These are phyloP conservation scores for Odobenus rosmarus DNA, from an alignment of 2,113 vertebrate genomes.

Conservation along the genomic window DNA sequence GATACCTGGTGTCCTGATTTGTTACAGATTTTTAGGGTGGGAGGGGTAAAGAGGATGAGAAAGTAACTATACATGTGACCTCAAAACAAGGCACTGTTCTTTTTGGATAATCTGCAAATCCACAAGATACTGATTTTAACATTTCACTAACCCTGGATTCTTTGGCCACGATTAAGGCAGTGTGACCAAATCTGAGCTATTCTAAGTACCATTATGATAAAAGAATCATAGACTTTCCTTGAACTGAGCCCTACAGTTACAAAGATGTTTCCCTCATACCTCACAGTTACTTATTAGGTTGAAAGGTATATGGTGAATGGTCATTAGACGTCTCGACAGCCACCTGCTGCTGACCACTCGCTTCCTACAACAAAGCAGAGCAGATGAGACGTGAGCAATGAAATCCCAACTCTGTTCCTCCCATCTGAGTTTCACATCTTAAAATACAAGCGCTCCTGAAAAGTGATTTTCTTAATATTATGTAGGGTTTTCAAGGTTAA, in stretches of 20 bases:
- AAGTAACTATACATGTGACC: neutral
- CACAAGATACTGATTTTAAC: neutral
- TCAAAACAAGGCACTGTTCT: neutral
- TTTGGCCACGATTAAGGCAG: neutral
- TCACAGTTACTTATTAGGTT: constrained; percentile 96
- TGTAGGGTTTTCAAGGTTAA: neutral
- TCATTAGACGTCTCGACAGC: constrained; percentile 94
- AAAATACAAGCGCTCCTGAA: neutral
- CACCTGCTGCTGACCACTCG: constrained; percentile 93
- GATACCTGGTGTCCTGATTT: neutral
- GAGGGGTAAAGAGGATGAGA: neutral
- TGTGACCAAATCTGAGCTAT: neutral
- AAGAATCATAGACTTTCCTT: neutral
- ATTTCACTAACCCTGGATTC: neutral
- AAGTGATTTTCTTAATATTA: neutral
- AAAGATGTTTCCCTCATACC: constrained; percentile 83
- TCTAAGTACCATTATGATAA: constrained; percentile 23
- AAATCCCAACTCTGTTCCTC: neutral
- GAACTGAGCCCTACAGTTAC: neutral
- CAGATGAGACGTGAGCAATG: constrained; percentile 57
- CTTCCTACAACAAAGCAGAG: constrained; percentile 90
- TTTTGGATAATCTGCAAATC: constrained; percentile 33
- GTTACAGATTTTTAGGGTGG: neutral
- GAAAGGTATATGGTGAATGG: constrained; percentile 97
- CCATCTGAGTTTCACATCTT: neutral